Conservation (phyloP, 2,113 vertebrate genomes). For the Amblyopsis rosae region DNA sequence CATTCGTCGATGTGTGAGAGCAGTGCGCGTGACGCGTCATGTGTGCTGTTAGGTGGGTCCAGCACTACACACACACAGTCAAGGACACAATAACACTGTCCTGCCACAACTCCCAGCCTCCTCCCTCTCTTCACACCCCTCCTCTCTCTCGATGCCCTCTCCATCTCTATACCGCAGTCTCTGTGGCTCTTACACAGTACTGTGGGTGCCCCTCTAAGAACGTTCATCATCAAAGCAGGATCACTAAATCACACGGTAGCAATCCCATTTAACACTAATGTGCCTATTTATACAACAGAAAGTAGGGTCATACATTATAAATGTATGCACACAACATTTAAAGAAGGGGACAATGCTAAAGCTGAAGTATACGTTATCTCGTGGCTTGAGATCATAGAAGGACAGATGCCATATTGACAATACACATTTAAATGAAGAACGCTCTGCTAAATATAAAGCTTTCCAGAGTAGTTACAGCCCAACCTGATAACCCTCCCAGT, state of each 20-base stretch:
- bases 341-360: too few relatives aligned
- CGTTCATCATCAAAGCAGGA: background rate
- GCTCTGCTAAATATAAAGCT: too few relatives aligned
- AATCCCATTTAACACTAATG: too few relatives aligned
- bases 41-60: slow-evolving; percentile 55
- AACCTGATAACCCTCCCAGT: too few relatives aligned
- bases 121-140: background rate
- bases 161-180: slow-evolving; percentile 42
- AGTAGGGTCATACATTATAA: too few relatives aligned
- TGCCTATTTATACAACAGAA: too few relatives aligned
- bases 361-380: too few relatives aligned
- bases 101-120: slow-evolving; percentile 51
- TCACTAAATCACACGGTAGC: background rate
- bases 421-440: too few relatives aligned
- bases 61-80: slow-evolving; percentile 57
- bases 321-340: too few relatives aligned
- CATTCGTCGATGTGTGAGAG: background rate
- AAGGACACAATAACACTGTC: slow-evolving; percentile 33
- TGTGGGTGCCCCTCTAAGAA: slow-evolving; percentile 2
- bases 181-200: slow-evolving; percentile 6
- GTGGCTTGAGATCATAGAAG: too few relatives aligned
- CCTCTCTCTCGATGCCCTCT: background rate
- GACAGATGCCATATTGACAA: too few relatives aligned
- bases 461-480: too few relatives aligned
- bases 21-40: slow-evolving; percentile 52